Base-by-base conservation (phyloP, 2,113 vertebrate genomes). In the Rattus norvegicus region DNA sequence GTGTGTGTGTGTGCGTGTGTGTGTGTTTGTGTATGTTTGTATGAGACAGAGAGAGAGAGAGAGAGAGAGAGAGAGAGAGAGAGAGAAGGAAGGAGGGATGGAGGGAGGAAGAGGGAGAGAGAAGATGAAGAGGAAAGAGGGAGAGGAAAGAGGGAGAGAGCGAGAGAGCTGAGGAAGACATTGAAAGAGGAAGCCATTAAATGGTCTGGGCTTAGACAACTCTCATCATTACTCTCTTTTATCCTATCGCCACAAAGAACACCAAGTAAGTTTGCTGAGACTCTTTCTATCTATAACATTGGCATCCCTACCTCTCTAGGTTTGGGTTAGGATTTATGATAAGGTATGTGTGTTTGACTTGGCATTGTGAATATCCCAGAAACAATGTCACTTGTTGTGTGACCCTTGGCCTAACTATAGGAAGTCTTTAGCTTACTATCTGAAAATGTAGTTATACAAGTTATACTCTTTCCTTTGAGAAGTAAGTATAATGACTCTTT, bases 401-500 rank as follows among this genome's bases (percentile, higher is more conserved):
- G 88, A 96, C 85, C 9, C 95, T 88, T 90, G 49, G 0, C 59
- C 5, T 54, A 79, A 75, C 33, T 63, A 19, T 54, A 43, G 33
- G 33, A 5, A 24, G n/a, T 54, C 56, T 90, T 59, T 52, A 56
- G 43, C 56, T 88, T 56, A 90, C 93, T 30, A 19, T 97, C 39
- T 91, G 84, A 93, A 95, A 93, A 77, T 67, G 47, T 91, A 43
- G 65, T 67, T 77, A 73, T 10, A 63, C 3, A 36, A 77, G 77
- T 56, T 93, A 39, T 30, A 19, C 11, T 92, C 52, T 92, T 89
- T 67, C 49, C 20, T 92, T 88, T 59, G 8, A 75, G 17, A 28
- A 73, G 1, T 83, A 93, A 92, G 93, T 96, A 47, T 54, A 87
- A 90, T 30, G 22, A 20, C 77, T 90, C 43, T 86, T 94, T 94